Percentiles rank a stretch among this genome's conserved stretches.
Evolutionary conservation across 2,113 vertebrate genomes (phyloP).

Genomic region (Ptilorrhoa leucosticta): DNA sequence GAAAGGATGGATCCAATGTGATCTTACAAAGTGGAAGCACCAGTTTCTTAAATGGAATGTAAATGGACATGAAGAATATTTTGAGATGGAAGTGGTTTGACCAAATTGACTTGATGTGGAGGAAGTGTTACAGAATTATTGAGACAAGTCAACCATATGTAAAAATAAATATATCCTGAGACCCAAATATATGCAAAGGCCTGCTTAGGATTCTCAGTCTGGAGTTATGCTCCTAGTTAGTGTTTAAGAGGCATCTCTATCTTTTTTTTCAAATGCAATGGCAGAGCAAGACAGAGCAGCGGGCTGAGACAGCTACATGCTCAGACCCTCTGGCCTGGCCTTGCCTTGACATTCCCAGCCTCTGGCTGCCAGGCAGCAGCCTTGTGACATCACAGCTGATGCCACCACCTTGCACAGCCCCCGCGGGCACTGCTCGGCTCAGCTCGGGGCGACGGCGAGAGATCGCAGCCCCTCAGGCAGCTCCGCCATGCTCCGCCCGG

Average conservation of each 20-base stretch:
- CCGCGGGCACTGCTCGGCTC: not conserved
- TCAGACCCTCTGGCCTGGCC: not conserved
- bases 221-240: not conserved
- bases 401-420: not conserved
- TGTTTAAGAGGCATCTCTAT: not conserved
- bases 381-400: not conserved
- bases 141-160: accelerated
- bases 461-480: not conserved
- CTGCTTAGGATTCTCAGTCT: not conserved
- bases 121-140: not conserved
- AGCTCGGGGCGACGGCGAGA: not conserved
- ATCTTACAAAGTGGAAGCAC: not conserved
- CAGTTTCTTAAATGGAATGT: not conserved
- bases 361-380: not conserved
- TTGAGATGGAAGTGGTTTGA: not conserved
- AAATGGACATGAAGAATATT: not conserved
- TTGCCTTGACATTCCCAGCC: not conserved
- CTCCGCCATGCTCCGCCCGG: not conserved
- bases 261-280: not conserved
- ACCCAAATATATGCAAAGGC: not conserved
- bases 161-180: not conserved
- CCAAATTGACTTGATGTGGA: not conserved
- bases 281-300: not conserved
- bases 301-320: not conserved
- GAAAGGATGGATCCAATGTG: not conserved